These are phyloP conservation scores for Mastomys natalensis DNA, from an alignment of 2,113 vertebrate species.

Conservation along the genomic window DNA sequence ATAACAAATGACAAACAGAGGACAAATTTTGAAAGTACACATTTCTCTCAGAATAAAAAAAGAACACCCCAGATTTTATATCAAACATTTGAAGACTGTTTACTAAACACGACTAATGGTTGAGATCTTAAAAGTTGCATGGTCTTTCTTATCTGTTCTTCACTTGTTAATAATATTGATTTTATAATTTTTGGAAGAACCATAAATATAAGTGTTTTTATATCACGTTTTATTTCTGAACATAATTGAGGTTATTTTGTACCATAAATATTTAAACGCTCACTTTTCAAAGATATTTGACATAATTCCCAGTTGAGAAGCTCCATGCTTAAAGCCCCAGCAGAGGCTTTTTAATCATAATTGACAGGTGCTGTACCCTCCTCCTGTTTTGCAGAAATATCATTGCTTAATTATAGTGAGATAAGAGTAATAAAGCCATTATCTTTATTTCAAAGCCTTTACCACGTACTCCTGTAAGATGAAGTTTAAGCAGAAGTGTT, in stretches of 20 bases:
- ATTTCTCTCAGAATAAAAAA: background rate
- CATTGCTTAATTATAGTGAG: constrained; percentile 5
- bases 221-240: background rate
- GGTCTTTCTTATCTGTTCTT: background rate
- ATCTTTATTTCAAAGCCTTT: constrained; percentile 53
- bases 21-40: background rate
- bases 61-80: background rate
- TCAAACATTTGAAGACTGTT: background rate
- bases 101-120: background rate
- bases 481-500: background rate
- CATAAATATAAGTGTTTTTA: background rate
- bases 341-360: constrained; percentile 36
- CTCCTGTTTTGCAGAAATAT: constrained; percentile 25
- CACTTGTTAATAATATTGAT: background rate
- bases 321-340: background rate
- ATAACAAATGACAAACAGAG: background rate
- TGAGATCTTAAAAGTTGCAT: background rate
- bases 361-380: background rate
- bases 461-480: background rate
- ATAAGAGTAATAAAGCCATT: background rate
- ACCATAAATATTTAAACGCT: background rate
- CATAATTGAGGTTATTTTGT: background rate
- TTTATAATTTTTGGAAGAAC: background rate
- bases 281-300: constrained; percentile 13
- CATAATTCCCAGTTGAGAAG: background rate